Conservation (phyloP, 2,888 invertebrate species). For the Strigamia maritima region DNA sequence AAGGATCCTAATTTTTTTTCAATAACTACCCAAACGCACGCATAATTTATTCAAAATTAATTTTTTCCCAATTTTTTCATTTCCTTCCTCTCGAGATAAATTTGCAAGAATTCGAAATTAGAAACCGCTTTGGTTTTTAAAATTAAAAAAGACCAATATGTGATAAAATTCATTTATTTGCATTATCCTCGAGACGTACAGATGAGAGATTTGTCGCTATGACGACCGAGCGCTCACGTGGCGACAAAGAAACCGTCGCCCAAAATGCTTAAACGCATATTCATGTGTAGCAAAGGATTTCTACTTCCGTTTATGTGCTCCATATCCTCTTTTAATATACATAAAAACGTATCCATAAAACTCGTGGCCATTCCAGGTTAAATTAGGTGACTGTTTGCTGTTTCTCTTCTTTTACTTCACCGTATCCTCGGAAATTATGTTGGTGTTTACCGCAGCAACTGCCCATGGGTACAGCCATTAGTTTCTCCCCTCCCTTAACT, state of each 20-base stretch:
- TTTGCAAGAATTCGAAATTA: background rate
- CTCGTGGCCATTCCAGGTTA: no score
- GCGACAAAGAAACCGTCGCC: background rate
- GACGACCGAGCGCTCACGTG: background rate
- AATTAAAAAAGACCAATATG: background rate
- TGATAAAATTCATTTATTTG: conserved; percentile 25
- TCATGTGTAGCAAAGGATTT: no score
- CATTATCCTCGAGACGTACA: conserved; percentile 13
- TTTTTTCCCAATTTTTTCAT: background rate
- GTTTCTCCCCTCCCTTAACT: no score
- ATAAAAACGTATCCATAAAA: no score
- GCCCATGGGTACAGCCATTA: no score
- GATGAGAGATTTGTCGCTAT: conserved; percentile 1
- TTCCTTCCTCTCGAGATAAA: background rate
- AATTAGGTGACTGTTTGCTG: no score
- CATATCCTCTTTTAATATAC: no score
- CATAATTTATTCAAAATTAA: background rate
- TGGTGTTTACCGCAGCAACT: no score
- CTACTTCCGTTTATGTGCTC: no score
- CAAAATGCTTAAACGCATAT: no score
- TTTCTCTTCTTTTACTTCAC: no score
- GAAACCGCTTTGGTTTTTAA: background rate
- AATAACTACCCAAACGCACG: background rate
- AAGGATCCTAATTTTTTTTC: background rate
- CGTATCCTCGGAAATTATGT: no score